Evolutionary conservation across 2,113 vertebrate species (phyloP), one percentile per base, ranked within the genome.

Genomic region (Xiphophorus couchianus): DNA sequence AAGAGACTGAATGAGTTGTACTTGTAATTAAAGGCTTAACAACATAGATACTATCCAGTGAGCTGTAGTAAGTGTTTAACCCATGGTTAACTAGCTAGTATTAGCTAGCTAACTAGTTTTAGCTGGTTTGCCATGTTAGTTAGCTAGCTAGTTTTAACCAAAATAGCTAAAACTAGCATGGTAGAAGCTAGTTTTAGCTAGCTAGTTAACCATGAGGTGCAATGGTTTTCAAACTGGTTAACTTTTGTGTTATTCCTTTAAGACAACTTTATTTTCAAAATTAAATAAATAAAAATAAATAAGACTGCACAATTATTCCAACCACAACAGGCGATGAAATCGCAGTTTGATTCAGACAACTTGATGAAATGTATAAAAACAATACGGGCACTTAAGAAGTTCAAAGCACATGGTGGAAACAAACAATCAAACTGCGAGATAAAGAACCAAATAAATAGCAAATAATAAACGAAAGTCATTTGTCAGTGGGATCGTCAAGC

Each of bases 371-470:
- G 31, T 76, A 77, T 66, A 70, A 83, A 84, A 84, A 80, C 17
- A 86, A 44, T 75, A 82, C 30, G 85, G 88, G 85, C 88, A 90
- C 88, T 91, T 89, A 68, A 79, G 80, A 81, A n/a, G 66, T 69
- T 69, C 80, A 90, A 89, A 77, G 90, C 82, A 91, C 88, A 77
- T 28, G 22, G 44, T 90, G 84, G 74, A 87, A 58, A 58, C 5
- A 86, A 54, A 88, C 85, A 88, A 91, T 91, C 85, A 76, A 78
- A 87, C 80, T 70, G 82, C 11, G 71, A 69, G 30, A 71, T 66
- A 17, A 15, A 75, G 30, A 2, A 62, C 1, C 60, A 65, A 48
- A n/a, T 17, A 48, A 39, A 17, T 19, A 11, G 69, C 64, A 74
- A 58, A 39, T 30, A 73, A 76, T 73, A 71, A 76, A 70, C 39